Percentiles rank a stretch among this genome's conserved stretches.
These are phyloP conservation scores for Amitus sp. DNA, from an alignment of 2,888 invertebrate genomes.

Conservation along the genomic window DNA sequence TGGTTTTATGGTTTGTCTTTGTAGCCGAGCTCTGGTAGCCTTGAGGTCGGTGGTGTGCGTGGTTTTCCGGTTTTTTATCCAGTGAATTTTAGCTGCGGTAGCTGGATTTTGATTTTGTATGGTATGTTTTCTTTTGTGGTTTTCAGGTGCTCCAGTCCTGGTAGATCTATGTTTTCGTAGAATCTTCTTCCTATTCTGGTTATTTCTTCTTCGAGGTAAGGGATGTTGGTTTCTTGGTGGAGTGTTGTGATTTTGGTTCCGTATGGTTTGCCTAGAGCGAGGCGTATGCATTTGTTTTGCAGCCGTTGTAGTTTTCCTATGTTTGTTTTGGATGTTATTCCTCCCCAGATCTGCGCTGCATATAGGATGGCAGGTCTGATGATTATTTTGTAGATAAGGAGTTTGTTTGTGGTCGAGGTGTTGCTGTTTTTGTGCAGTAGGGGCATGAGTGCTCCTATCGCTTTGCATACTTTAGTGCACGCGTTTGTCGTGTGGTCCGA, in stretches of 20 bases:
- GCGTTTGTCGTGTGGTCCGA: constrained; percentile 26
- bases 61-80: no score
- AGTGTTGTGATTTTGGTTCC: constrained; percentile 12
- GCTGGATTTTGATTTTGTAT: no score
- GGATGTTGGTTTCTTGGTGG: constrained; percentile 10
- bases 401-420: constrained; percentile 35
- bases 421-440: constrained; percentile 13
- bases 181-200: neutral
- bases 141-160: no score
- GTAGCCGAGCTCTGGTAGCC: no score
- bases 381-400: constrained; percentile 41
- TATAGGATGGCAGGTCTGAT: constrained; percentile 42
- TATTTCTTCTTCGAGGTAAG: neutral
- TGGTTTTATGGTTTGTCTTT: no score
- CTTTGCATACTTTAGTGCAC: constrained; percentile 13
- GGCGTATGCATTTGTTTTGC: constrained; percentile 29
- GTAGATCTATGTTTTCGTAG: neutral
- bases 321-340: constrained; percentile 7
- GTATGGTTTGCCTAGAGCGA: constrained; percentile 5
- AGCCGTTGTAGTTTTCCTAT: constrained; percentile 11
- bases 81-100: no score
- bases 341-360: constrained; percentile 42
- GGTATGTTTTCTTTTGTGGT: no score
- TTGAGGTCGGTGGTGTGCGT: no score
- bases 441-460: constrained; percentile 23